These are phyloP conservation scores for Alces alces DNA, from an alignment of 2,113 vertebrate genomes.

Conservation along the genomic window DNA sequence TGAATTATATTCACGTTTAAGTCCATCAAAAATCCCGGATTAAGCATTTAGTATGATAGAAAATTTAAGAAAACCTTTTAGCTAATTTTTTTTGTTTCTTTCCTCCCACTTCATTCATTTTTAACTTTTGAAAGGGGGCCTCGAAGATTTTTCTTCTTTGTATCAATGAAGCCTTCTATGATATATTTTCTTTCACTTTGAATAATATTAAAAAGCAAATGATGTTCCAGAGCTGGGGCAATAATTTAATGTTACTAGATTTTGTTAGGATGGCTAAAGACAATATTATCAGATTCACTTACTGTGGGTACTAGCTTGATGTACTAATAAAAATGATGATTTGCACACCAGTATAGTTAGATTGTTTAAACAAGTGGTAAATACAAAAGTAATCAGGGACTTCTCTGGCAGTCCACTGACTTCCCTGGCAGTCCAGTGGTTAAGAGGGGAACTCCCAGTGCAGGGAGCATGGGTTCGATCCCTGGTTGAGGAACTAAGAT, in stretches of 20 bases:
- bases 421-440: neutral
- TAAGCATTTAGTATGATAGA: neutral
- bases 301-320: neutral
- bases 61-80: neutral
- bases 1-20: neutral
- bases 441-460: neutral
- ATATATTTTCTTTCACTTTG: neutral
- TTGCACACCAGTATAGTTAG: neutral
- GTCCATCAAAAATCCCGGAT: neutral
- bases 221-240: neutral
- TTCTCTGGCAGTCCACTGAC: too few relatives aligned
- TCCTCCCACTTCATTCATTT: neutral
- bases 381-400: neutral
- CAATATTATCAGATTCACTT: neutral
- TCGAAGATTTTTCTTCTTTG: neutral
- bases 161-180: neutral
- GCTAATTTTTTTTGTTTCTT: neutral
- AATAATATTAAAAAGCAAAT: neutral
- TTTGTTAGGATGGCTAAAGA: neutral
- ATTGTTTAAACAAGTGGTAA: neutral
- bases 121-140: neutral
- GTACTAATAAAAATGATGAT: neutral
- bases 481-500: neutral
- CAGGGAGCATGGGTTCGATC: accelerated
- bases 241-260: neutral